These are phyloP conservation scores for Tiphia femorata DNA, from an alignment of 2,888 invertebrate species.

Conservation along the genomic window DNA sequence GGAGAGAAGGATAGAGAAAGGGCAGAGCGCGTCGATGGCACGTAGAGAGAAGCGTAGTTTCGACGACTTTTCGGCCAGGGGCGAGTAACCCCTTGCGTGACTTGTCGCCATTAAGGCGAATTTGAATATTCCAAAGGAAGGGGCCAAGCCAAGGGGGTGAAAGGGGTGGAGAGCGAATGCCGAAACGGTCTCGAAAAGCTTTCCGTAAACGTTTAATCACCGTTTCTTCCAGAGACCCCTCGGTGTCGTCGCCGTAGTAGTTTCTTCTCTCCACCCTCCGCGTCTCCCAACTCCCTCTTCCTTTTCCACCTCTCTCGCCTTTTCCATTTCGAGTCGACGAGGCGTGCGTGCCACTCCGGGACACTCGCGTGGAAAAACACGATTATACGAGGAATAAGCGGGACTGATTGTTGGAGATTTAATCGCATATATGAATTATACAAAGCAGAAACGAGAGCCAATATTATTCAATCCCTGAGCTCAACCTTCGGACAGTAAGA, in stretches of 20 bases:
- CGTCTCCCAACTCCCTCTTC: no score
- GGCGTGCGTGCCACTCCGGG: no score
- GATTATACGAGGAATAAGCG: no score
- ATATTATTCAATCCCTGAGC: no score
- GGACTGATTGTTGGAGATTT: no score
- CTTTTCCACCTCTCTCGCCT: not conserved
- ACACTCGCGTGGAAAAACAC: no score
- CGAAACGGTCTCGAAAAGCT: constrained; percentile 40
- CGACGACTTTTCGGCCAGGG: constrained; percentile 28
- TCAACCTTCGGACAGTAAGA: no score
- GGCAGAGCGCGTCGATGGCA: not conserved
- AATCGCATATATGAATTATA: no score
- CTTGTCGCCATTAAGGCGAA: constrained; percentile 31
- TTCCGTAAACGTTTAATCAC: constrained; percentile 43
- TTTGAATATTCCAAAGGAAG: constrained; percentile 43
- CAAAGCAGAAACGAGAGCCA: no score
- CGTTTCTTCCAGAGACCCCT: constrained; percentile 21
- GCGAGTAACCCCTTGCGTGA: constrained; percentile 34
- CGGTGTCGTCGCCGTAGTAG: constrained; percentile 2
- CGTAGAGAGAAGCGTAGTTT: constrained; percentile 14
- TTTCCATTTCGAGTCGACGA: constrained; percentile 8
- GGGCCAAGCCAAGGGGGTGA: constrained; percentile 13
- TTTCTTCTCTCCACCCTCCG: constrained; percentile 3
- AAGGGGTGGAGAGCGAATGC: constrained; percentile 11
- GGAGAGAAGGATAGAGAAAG: not conserved